phyloP scores from a whole-genome alignment of 1,140 invertebrate genomes.

The Caligus rogercresseyi region DNA sequence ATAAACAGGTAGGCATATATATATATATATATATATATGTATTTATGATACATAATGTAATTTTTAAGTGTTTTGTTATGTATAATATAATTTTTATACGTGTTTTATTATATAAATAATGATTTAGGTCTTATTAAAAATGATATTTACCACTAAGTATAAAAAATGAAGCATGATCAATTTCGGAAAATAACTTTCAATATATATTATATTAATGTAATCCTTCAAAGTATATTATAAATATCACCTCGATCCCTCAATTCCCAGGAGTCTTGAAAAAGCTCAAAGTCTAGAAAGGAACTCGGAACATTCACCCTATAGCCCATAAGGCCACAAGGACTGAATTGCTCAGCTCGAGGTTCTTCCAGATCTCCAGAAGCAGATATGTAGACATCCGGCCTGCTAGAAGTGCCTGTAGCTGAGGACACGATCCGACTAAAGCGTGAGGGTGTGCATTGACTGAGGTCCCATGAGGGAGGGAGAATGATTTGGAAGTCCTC shows the following conservation, averaged over 20 bases:
- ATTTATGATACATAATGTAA: too few species aligned
- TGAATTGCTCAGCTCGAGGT: not conserved
- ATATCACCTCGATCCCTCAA: not conserved
- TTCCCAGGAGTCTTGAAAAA: not conserved
- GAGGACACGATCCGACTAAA: not conserved
- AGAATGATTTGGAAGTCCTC: not conserved
- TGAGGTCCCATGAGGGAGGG: not conserved
- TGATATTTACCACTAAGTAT: too few species aligned
- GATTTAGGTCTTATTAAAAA: too few species aligned
- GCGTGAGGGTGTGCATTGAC: not conserved
- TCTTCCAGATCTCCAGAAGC: not conserved
- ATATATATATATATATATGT: too few species aligned
- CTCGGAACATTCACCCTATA: not conserved
- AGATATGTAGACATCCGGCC: not conserved
- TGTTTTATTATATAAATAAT: too few species aligned
- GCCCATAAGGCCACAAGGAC: not conserved
- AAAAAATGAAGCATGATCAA: too few species aligned
- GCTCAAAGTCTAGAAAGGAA: not conserved
- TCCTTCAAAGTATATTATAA: too few species aligned
- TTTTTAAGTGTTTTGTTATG: too few species aligned
- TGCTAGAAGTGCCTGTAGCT: not conserved
- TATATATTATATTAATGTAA: too few species aligned
- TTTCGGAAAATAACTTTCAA: too few species aligned
- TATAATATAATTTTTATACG: too few species aligned
- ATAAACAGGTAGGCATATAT: too few species aligned